A percentile compares a stretch with the other conserved stretches of the same genome.
phyloP scores from a whole-genome alignment of 1,140 invertebrate genomes.

The Oncopeltus fasciatus region DNA sequence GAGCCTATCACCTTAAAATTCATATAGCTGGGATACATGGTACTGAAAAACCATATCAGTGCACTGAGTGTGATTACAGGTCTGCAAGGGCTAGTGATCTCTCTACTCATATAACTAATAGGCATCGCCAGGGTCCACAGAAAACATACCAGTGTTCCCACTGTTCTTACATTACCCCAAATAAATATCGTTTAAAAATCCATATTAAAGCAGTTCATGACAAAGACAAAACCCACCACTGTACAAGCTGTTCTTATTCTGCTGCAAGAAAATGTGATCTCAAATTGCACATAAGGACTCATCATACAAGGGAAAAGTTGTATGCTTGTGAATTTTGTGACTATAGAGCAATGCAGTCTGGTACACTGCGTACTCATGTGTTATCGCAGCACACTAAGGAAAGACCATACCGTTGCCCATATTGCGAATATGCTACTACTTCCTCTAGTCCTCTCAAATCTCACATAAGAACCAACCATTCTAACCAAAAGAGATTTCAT shows the following conservation, averaged over 20 bases:
- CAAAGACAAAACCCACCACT: neutral
- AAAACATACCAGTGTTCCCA: neutral
- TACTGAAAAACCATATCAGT: neutral
- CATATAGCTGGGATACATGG: neutral
- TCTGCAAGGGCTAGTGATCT: neutral
- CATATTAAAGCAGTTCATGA: neutral
- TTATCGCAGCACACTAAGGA: neutral
- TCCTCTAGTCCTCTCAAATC: neutral
- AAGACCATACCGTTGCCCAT: neutral
- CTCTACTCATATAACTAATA: neutral
- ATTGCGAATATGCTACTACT: neutral
- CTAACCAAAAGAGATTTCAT: neutral
- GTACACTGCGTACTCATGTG: neutral
- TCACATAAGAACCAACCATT: neutral
- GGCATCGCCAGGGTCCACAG: neutral
- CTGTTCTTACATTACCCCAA: neutral
- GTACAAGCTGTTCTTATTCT: neutral
- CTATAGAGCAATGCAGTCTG: neutral
- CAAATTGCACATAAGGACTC: neutral
- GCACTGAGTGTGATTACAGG: neutral
- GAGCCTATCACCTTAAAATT: neutral
- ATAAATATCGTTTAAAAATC: neutral
- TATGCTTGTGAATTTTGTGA: slow-evolving; percentile 1
- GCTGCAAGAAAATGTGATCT: neutral
- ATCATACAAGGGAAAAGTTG: neutral